These are phyloP conservation scores for Drosophila lutescens DNA, from an alignment of 2,888 invertebrate genomes.

Conservation along the genomic window DNA sequence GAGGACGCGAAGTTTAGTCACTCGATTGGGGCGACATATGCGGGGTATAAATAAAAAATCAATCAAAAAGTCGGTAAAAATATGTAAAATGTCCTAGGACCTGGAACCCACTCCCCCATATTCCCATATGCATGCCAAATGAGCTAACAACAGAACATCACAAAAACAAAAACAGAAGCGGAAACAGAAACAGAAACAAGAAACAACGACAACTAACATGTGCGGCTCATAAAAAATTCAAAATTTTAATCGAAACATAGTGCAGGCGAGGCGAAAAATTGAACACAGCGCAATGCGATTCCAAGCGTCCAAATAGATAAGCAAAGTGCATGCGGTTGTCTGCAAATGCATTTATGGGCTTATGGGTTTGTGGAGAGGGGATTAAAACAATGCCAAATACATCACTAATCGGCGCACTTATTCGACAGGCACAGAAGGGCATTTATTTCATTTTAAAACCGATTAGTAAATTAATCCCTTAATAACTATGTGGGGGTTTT, in stretches of 20 bases:
- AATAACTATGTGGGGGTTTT: no score
- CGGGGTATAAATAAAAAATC: conserved; percentile 71
- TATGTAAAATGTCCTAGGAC: conserved; percentile 23
- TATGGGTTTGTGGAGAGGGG: neutral
- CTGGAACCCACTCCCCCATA: neutral
- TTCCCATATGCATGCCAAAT: conserved; percentile 56
- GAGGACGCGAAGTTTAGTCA: conserved; percentile 22
- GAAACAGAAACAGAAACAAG: neutral
- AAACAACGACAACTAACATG: conserved; percentile 33
- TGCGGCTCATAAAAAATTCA: conserved; percentile 71
- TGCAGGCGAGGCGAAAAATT: conserved; percentile 63
- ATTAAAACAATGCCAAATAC: neutral
- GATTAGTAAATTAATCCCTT: no score
- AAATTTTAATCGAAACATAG: conserved; percentile 77
- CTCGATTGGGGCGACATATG: conserved; percentile 66
- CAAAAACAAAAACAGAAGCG: conserved; percentile 10
- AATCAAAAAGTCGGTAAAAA: conserved; percentile 65
- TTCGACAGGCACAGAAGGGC: neutral
- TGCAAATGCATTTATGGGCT: conserved; percentile 31
- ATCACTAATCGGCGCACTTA: neutral
- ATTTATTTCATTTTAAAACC: neutral
- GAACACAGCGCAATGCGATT: conserved; percentile 45
- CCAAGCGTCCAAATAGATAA: conserved; percentile 58
- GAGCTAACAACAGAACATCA: conserved; percentile 42
- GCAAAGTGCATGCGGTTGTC: conserved; percentile 46